These are phyloP conservation scores for Aurelia sp. DNA, from an alignment of 30 jellyfish, hydroid and myxozoan genomes.

Conservation along the genomic window DNA sequence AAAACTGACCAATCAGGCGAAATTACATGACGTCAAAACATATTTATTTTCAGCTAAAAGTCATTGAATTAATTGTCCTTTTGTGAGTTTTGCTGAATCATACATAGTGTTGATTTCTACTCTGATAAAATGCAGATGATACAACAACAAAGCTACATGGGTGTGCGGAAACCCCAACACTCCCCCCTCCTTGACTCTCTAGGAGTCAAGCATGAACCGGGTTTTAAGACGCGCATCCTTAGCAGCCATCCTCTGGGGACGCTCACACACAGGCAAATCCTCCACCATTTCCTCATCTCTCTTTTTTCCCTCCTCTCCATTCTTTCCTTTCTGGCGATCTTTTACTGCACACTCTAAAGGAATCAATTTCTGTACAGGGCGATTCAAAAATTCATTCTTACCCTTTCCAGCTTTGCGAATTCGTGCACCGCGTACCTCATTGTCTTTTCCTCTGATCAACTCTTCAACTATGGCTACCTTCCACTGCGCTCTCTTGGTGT, in stretches of 20 bases:
- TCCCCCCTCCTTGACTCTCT: constrained; percentile 73
- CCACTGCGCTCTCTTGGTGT: constrained; percentile 29
- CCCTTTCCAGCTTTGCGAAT: constrained; percentile 51
- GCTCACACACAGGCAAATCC: not conserved
- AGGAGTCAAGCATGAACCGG: constrained; percentile 64
- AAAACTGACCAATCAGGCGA: too few species aligned
- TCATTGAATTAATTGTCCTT: too few species aligned
- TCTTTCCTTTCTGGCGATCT: constrained; percentile 19
- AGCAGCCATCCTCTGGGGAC: constrained; percentile 52
- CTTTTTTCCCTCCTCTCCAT: constrained; percentile 13
- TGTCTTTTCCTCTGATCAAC: constrained; percentile 43
- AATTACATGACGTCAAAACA: too few species aligned
- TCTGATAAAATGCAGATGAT: too few species aligned
- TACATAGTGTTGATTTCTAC: too few species aligned
- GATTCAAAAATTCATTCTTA: constrained; percentile 32
- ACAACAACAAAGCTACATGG: too few species aligned
- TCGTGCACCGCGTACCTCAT: constrained; percentile 43
- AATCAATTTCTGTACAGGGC: constrained; percentile 51
- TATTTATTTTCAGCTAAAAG: too few species aligned
- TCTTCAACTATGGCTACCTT: constrained; percentile 51
- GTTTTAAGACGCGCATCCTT: constrained; percentile 54
- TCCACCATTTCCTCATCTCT: not conserved
- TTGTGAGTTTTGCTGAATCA: too few species aligned
- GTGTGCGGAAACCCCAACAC: constrained; percentile 24
- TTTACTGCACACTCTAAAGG: constrained; percentile 58